Percentiles rank a stretch among this genome's conserved stretches.
Evolutionary conservation across 2,113 vertebrate genomes (phyloP).

Genomic region (Furnarius figulus): DNA sequence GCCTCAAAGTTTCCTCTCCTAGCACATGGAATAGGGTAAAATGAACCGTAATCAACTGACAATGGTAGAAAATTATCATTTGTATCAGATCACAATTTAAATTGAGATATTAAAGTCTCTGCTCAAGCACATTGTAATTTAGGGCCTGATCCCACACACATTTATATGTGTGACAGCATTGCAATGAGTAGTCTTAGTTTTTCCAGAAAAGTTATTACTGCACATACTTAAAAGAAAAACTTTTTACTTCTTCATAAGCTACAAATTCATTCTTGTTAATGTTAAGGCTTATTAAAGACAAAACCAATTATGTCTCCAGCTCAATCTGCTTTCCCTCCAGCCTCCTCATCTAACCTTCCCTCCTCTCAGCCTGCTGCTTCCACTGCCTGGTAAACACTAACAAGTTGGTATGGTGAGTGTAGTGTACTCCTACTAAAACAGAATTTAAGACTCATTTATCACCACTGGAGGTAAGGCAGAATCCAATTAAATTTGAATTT

Average conservation of each 20-base stretch:
- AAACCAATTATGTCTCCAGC: neutral
- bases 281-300: neutral
- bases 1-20: conserved; percentile 2
- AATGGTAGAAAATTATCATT: neutral
- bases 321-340: neutral
- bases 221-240: neutral
- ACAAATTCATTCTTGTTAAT: neutral
- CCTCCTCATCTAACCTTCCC: neutral
- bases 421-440: neutral
- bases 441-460: neutral
- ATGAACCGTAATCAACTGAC: conserved; percentile 8
- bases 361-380: neutral
- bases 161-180: neutral
- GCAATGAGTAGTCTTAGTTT: neutral
- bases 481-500: neutral
- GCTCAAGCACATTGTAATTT: neutral
- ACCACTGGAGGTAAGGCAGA: neutral
- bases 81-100: neutral
- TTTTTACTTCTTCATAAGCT: neutral
- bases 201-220: neutral
- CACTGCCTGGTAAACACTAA: neutral
- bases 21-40: neutral
- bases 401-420: neutral
- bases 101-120: conserved; percentile 11
- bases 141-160: neutral